Conservation (phyloP, 2,797 vertebrate genomes). For the Chloroceryle inda region DNA sequence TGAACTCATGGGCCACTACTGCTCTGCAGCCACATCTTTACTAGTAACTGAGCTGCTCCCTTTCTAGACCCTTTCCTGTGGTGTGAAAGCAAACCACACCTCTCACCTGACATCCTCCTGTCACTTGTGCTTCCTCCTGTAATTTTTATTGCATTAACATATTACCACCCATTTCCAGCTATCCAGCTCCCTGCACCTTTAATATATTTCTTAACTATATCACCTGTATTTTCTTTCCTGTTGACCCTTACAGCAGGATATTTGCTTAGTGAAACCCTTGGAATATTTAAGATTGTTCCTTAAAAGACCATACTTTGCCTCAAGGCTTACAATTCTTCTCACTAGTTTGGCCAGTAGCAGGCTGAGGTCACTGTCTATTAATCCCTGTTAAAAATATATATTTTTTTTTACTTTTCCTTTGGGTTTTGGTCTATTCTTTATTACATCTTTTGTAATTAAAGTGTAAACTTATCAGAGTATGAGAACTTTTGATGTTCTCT, state of each 20-base stretch:
- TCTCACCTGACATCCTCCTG: not conserved
- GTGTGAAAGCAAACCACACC: not conserved
- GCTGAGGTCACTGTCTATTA: not conserved
- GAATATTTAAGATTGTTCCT: not conserved
- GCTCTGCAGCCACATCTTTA: not conserved
- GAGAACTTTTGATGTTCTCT: not conserved
- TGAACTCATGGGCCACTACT: not conserved
- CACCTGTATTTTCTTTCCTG: not conserved
- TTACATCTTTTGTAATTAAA: conserved; percentile 21
- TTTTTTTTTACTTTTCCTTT: not conserved
- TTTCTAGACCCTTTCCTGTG: not conserved
- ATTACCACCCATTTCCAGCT: not conserved
- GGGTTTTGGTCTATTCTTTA: not conserved
- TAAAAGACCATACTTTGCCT: not conserved
- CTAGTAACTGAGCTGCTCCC: not conserved
- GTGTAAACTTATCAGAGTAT: not conserved
- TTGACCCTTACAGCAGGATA: not conserved
- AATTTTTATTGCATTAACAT: not conserved
- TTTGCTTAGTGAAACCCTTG: not conserved
- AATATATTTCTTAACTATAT: not conserved
- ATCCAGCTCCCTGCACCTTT: not conserved
- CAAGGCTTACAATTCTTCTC: not conserved
- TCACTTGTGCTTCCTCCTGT: not conserved
- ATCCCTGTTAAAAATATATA: not conserved
- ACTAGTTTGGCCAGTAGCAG: not conserved